Percentiles rank a stretch among this genome's conserved stretches.
Evolutionary conservation across 2,888 invertebrate species (phyloP).

Genomic region (Drosophila anomelani): DNA sequence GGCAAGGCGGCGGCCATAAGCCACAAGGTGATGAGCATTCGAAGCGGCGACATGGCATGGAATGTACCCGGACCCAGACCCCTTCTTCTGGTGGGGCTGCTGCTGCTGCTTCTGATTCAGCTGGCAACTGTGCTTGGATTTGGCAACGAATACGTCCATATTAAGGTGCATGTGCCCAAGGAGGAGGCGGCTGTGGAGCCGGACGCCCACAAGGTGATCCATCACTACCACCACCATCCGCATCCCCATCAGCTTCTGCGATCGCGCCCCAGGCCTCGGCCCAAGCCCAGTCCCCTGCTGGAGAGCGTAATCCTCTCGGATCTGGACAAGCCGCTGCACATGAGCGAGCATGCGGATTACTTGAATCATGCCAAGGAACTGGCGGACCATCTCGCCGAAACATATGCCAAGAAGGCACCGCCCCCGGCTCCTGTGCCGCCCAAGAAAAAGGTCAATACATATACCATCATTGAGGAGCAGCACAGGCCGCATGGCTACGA

Average conservation of each 20-base stretch:
- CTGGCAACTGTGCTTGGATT: slow-evolving; percentile 51
- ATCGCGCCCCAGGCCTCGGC: slow-evolving; percentile 4
- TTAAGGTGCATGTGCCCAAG: slow-evolving; percentile 76
- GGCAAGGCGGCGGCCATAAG: slow-evolving; percentile 63
- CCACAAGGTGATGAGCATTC: slow-evolving; percentile 54
- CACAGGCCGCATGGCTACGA: slow-evolving; percentile 41
- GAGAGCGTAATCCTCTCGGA: slow-evolving; percentile 74
- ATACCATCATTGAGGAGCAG: slow-evolving; percentile 68
- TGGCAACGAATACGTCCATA: slow-evolving; percentile 77
- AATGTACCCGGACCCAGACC: neutral
- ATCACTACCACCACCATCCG: slow-evolving; percentile 71
- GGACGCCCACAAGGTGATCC: slow-evolving; percentile 62
- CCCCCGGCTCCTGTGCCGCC: slow-evolving; percentile 42
- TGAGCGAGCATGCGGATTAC: slow-evolving; percentile 63
- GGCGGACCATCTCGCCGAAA: slow-evolving; percentile 63
- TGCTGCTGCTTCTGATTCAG: slow-evolving; percentile 30
- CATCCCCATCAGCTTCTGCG: slow-evolving; percentile 48
- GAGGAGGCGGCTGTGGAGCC: slow-evolving; percentile 58
- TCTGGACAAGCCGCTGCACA: slow-evolving; percentile 62
- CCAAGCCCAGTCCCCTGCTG: slow-evolving; percentile 59
- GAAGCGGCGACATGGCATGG: slow-evolving; percentile 25
- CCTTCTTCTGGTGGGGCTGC: neutral
- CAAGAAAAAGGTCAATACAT: slow-evolving; percentile 70
- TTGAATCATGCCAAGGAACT: slow-evolving; percentile 65
- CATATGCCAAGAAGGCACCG: slow-evolving; percentile 53